Percentiles rank a stretch among this genome's conserved stretches.
phyloP scores from a whole-genome alignment of 2,113 vertebrate genomes.

The Semnornis frantzii region DNA sequence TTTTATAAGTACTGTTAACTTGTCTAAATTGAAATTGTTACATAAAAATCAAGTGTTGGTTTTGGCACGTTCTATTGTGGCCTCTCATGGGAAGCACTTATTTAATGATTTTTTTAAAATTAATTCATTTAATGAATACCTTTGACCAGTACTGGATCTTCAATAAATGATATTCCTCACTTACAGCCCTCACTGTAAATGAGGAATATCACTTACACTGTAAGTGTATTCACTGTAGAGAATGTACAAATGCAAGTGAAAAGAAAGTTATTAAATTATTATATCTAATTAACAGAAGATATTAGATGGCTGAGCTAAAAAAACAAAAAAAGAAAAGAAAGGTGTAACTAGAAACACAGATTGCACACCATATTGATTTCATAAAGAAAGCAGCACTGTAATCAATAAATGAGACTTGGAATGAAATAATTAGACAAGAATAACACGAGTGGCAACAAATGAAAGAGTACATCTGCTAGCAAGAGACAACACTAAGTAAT shows the following conservation, averaged over 20 bases:
- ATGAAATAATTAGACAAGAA: neutral
- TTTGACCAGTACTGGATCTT: neutral
- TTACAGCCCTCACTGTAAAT: neutral
- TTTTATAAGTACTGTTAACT: neutral
- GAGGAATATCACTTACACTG: too few species aligned
- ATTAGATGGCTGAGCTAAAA: neutral
- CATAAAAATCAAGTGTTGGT: neutral
- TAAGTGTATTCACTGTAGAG: neutral
- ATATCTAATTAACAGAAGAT: neutral
- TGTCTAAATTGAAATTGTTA: neutral
- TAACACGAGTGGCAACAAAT: neutral
- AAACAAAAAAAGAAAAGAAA: neutral
- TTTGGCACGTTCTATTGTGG: neutral
- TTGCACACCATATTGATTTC: neutral
- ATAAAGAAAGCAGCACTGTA: neutral
- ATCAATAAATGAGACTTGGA: neutral
- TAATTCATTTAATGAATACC: neutral
- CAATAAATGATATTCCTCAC: neutral
- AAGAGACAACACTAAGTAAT: neutral
- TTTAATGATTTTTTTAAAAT: neutral
- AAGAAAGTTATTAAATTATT: neutral
- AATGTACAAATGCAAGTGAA: neutral
- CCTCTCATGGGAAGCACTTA: neutral
- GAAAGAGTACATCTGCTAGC: neutral
- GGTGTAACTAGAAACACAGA: neutral